Conservation (phyloP, 2,888 invertebrate species). For the Nomada fucata region DNA sequence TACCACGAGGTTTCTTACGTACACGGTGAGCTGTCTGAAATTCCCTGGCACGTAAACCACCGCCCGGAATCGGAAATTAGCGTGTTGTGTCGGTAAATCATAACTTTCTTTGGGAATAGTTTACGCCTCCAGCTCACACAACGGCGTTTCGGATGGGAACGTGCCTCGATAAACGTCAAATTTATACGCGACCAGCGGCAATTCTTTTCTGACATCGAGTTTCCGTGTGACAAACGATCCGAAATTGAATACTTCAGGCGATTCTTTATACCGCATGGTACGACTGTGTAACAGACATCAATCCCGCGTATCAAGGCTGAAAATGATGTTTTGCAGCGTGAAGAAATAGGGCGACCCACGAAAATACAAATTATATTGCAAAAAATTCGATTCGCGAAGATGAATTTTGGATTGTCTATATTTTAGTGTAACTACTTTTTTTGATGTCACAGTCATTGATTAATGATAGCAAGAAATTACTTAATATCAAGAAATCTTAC, state of each 20-base stretch:
- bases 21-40: conserved; percentile 32
- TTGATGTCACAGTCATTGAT: too few species aligned
- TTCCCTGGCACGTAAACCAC: conserved; percentile 46
- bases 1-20: conserved; percentile 21
- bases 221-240: too few species aligned
- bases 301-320: background rate
- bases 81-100: conserved; percentile 61
- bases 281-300: background rate
- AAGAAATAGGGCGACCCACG: too few species aligned
- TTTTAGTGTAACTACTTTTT: too few species aligned
- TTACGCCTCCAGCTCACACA: conserved; percentile 6
- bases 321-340: background rate
- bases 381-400: too few species aligned
- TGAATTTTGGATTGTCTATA: too few species aligned
- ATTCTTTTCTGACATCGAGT: background rate
- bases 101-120: conserved; percentile 54
- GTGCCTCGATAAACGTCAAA: conserved; percentile 28
- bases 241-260: background rate
- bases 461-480: too few species aligned
- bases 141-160: conserved; percentile 9
- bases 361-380: too few species aligned
- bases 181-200: background rate
- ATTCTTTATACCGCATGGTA: background rate
- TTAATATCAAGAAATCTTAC: too few species aligned
- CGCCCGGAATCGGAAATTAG: conserved; percentile 61